Evolutionary conservation across 1,140 invertebrate genomes (phyloP), one percentile per base, ranked within the genome.

Genomic region (Melanaphis sacchari): DNA sequence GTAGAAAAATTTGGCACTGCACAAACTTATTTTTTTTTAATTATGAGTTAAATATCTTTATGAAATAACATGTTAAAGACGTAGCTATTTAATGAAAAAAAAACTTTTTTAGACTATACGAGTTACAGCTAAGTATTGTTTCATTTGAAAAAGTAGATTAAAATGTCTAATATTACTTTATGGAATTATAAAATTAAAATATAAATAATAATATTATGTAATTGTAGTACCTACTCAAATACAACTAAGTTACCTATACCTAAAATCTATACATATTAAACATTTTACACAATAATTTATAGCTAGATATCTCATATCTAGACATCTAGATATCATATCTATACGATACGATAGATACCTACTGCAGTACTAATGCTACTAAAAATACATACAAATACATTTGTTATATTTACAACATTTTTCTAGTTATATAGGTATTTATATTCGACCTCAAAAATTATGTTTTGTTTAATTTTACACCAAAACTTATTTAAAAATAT

Each of bases 401-500:
- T 31, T 31, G 26, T n/a, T 66, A 66, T n/a, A 66, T 66, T 31
- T 15, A 66, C 31, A 31, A 66, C 31, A 15, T 85, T 85, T 22
- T 40, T 11, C 40, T 41, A 84, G 8, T 26, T 40, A 41, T 0
- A 40, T 84, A 84, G 24, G 43, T 88, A 36, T 52, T 88, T 88
- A 49, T 88, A 88, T 88, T 52, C 49, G 46, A 52, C 46, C n/a
- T 89, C 21, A 49, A 89, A 52, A 52, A 89, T 52, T 24, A 89
- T 52, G 49, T 52, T 52, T 89, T 49, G n/a, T 49, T 52, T 36
- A 36, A 89, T 52, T 41, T 38, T 89, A 89, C 46, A 46, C 18
- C 46, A 89, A 89, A 89, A 89, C n/a, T 49, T 52, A 52, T 88
- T 88, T 88, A 31, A 88, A 88, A 88, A 88, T 88, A 88, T 88